Conservation (phyloP, 2,797 vertebrate genomes). For the Schizothorax lantsangensis region DNA sequence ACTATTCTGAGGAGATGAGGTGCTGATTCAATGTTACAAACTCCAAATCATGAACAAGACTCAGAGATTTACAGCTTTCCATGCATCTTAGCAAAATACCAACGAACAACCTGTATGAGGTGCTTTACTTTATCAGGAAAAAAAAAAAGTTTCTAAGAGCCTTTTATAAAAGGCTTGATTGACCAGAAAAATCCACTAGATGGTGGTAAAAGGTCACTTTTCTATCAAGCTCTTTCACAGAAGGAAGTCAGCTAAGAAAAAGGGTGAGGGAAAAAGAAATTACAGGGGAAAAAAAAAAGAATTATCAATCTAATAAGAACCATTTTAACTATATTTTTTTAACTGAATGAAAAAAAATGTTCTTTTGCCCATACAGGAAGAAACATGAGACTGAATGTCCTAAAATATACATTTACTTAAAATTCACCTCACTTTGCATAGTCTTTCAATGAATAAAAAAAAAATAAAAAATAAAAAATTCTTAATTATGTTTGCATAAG, state of each 20-base stretch:
- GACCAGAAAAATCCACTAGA: slow-evolving; percentile 44
- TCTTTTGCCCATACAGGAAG: neutral
- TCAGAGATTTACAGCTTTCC: neutral
- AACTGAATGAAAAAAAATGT: too few relatives aligned
- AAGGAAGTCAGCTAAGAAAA: neutral
- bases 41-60: neutral
- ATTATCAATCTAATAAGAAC: neutral
- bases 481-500: neutral
- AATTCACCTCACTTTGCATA: neutral
- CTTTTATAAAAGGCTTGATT: neutral
- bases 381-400: neutral
- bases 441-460: neutral
- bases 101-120: neutral
- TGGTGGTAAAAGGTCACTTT: slow-evolving; percentile 23
- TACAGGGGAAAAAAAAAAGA: too few relatives aligned
- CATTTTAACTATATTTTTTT: neutral
- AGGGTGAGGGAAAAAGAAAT: neutral
- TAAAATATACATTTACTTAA: neutral
- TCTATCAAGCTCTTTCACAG: neutral
- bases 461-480: rapidly evolving
- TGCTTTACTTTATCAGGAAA: neutral
- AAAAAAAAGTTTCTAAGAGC: neutral
- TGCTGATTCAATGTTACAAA: neutral
- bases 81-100: neutral
- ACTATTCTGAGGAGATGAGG: neutral